These are phyloP conservation scores for Malachius bipustulatus DNA, from an alignment of 2,888 invertebrate species.

Conservation along the genomic window DNA sequence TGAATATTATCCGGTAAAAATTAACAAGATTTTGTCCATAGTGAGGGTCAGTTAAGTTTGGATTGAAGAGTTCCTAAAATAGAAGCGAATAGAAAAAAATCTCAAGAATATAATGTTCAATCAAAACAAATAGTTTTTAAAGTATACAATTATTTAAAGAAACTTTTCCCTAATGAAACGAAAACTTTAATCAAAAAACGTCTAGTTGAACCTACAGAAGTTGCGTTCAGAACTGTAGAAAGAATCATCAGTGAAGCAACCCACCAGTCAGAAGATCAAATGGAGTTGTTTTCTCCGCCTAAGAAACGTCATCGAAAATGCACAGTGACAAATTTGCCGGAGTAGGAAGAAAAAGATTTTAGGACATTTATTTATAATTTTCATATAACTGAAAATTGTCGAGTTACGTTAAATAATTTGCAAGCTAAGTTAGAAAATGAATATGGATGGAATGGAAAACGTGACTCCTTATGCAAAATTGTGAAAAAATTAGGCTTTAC, in stretches of 20 bases:
- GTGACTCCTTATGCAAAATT: not conserved
- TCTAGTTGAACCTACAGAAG: not conserved
- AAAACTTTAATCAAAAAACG: not conserved
- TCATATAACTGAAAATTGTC: not conserved
- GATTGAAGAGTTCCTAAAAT: too few relatives aligned
- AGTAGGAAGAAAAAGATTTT: not conserved
- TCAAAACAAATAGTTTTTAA: not conserved
- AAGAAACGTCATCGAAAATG: too few relatives aligned
- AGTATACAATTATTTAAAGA: not conserved
- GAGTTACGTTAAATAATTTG: not conserved
- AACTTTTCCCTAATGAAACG: not conserved
- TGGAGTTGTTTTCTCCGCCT: too few relatives aligned
- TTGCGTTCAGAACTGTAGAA: not conserved
- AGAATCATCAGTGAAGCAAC: not conserved
- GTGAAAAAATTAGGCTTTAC: not conserved
- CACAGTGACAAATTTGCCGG: not conserved
- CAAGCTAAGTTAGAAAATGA: not conserved
- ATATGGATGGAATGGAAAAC: not conserved
- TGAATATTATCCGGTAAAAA: too few relatives aligned
- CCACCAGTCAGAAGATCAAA: not conserved
- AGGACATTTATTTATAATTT: not conserved
- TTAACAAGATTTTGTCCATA: too few relatives aligned
- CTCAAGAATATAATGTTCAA: not conserved
- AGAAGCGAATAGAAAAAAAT: not conserved
- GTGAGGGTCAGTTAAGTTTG: too few relatives aligned